These are phyloP conservation scores for Amphimedon queenslandica DNA, from an alignment of 37 sponge, comb jelly and placozoan genomes.

Conservation along the genomic window DNA sequence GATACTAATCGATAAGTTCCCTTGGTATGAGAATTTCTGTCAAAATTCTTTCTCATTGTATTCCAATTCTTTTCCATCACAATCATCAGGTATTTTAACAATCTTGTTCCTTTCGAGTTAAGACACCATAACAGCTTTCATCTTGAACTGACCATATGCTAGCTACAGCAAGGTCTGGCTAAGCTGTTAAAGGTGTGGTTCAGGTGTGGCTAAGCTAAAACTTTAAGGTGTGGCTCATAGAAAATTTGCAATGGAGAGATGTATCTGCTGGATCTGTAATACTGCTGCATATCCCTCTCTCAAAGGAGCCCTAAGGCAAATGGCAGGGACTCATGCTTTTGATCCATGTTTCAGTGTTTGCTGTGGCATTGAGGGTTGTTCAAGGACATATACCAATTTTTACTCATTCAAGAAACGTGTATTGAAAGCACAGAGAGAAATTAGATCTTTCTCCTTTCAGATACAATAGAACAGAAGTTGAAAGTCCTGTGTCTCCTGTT, in stretches of 20 bases:
- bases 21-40: constrained; percentile 11
- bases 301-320: not conserved
- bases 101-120: constrained; percentile 27
- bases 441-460: no score
- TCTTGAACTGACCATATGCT: not conserved
- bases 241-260: no score
- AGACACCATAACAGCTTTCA: not conserved
- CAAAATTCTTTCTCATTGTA: constrained; percentile 9
- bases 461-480: no score
- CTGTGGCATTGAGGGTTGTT: not conserved
- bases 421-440: no score
- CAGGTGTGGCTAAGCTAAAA: not conserved
- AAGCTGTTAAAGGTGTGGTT: no score
- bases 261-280: not conserved
- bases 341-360: not conserved
- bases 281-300: not conserved
- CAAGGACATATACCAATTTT: not conserved
- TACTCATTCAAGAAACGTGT: not conserved
- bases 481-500: no score
- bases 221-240: not conserved
- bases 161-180: no score
- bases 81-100: not conserved
- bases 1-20: constrained; percentile 12
- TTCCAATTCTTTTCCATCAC: not conserved
- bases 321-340: not conserved